A percentile compares a stretch with the other conserved stretches of the same genome.
Conservation (phyloP, 2,888 invertebrate species). For the Ormyrus pomaceus region DNA sequence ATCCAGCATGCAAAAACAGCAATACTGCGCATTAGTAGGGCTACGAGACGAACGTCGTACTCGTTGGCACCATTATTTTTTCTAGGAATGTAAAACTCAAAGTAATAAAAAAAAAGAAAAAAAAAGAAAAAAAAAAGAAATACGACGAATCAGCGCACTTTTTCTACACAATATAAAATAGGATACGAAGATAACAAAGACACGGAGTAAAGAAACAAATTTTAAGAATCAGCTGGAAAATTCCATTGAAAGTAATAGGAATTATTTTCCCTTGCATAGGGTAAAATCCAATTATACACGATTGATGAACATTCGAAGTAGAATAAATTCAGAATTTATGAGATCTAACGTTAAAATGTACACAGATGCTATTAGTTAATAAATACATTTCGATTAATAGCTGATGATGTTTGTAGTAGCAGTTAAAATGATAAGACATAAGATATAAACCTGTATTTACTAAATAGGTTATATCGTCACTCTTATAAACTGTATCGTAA, state of each 20-base stretch:
- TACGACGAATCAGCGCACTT: slow-evolving; percentile 31
- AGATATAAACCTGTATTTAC: slow-evolving; percentile 26
- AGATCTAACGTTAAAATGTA: slow-evolving; percentile 47
- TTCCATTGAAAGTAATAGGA: slow-evolving; percentile 31
- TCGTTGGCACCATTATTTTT: slow-evolving; percentile 42
- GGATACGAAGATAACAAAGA: slow-evolving; percentile 23
- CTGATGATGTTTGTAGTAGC: slow-evolving; percentile 17
- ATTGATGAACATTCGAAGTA: slow-evolving; percentile 37
- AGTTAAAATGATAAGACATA: slow-evolving; percentile 32
- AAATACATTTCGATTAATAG: slow-evolving; percentile 28
- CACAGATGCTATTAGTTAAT: slow-evolving; percentile 27
- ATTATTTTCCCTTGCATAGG: slow-evolving; percentile 13
- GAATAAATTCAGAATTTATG: slow-evolving; percentile 50
- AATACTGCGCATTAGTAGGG: slow-evolving; percentile 42
- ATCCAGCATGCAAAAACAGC: slow-evolving; percentile 45
- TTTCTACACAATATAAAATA: slow-evolving; percentile 31
- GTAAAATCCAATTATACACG: slow-evolving; percentile 29
- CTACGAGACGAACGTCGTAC: slow-evolving; percentile 32
- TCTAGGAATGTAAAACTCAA: slow-evolving; percentile 55
- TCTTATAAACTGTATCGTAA: slow-evolving; percentile 40
- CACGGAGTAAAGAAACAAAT: slow-evolving; percentile 28
- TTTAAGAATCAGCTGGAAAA: slow-evolving; percentile 20
- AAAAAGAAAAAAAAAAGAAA: slow-evolving; percentile 46
- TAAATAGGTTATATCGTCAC: slow-evolving; percentile 22
- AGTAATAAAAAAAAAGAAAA: slow-evolving; percentile 51